Evolutionary conservation across 2,113 vertebrate species (phyloP).

Genomic region (Dicrurus megarhynchus): DNA sequence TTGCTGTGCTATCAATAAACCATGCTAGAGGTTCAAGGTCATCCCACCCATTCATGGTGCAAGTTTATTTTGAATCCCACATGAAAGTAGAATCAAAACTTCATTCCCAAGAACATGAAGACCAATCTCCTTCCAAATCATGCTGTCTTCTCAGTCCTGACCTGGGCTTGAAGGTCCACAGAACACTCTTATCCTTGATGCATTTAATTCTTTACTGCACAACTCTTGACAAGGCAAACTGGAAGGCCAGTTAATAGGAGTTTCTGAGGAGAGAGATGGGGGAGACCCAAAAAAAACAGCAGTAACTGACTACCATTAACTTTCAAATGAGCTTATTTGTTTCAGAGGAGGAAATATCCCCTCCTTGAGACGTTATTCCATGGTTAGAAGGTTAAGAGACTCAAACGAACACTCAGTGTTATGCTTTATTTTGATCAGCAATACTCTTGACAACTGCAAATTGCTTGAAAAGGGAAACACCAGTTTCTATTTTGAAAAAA

Average conservation of each 20-base stretch:
- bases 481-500: background rate
- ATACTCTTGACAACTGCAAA: background rate
- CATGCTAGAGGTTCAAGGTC: background rate
- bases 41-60: accelerated
- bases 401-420: background rate
- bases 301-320: background rate
- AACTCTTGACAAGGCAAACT: background rate
- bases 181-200: background rate
- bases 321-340: background rate
- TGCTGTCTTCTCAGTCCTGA: background rate
- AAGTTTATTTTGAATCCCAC: background rate
- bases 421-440: background rate
- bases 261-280: background rate
- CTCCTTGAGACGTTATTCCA: background rate
- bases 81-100: background rate
- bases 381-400: background rate
- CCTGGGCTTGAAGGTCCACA: background rate
- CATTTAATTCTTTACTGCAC: background rate
- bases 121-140: background rate
- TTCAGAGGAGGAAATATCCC: background rate
- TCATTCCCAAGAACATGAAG: background rate
- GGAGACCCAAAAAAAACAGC: background rate
- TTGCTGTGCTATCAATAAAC: background rate
- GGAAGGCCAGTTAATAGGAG: background rate
- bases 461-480: background rate